A percentile compares a stretch with the other conserved stretches of the same genome.
These are phyloP conservation scores for Myotis lucifugus DNA, from an alignment of 2,113 vertebrate species.

Conservation along the genomic window DNA sequence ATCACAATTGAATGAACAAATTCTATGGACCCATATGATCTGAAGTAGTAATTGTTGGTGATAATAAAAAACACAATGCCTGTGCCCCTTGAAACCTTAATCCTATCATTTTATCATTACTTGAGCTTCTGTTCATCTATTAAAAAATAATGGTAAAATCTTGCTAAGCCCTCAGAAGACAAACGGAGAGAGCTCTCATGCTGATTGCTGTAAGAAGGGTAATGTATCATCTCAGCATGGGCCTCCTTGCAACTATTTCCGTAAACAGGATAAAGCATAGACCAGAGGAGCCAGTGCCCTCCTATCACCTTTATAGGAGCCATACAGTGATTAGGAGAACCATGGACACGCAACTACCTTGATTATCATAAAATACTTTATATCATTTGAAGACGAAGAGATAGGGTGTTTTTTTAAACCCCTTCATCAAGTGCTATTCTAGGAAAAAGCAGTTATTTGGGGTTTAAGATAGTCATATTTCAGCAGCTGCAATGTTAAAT, in stretches of 20 bases:
- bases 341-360: conserved; percentile 53
- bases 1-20: neutral
- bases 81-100: neutral
- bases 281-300: conserved; percentile 53
- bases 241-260: conserved; percentile 73
- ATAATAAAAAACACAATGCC: neutral
- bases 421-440: conserved; percentile 24
- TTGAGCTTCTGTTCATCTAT: conserved; percentile 64
- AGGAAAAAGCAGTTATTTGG: conserved; percentile 50
- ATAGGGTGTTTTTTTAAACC: neutral
- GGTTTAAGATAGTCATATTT: conserved; percentile 70
- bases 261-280: conserved; percentile 71
- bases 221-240: conserved; percentile 60
- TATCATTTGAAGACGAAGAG: conserved; percentile 52
- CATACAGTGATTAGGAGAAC: conserved; percentile 65
- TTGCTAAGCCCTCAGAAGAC: conserved; percentile 59
- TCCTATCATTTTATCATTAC: conserved; percentile 43
- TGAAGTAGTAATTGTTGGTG: neutral
- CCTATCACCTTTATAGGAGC: conserved; percentile 58
- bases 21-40: neutral
- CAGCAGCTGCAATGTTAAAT: conserved; percentile 67
- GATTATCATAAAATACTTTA: conserved; percentile 59
- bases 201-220: conserved; percentile 59
- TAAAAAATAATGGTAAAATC: conserved; percentile 58
- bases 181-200: conserved; percentile 63